Conservation (phyloP, 1,140 invertebrate genomes). For the Chymomyza costata region DNA sequence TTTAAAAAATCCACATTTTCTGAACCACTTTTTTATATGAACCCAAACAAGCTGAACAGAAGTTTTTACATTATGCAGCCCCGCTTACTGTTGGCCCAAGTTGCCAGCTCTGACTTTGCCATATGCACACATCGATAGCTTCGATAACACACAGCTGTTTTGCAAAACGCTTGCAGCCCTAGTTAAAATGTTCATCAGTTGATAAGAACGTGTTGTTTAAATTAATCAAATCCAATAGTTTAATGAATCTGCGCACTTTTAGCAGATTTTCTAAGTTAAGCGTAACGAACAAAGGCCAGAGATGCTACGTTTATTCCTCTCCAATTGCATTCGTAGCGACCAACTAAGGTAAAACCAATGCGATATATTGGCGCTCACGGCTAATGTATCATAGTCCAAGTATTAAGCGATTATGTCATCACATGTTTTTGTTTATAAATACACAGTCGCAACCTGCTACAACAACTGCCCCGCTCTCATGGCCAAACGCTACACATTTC, state of each 20-base stretch:
- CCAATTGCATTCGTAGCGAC: slow-evolving; percentile 49
- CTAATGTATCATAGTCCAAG: neutral
- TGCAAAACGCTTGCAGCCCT: too few species aligned
- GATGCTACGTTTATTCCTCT: slow-evolving; percentile 60
- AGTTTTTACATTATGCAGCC: too few species aligned
- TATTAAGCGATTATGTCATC: slow-evolving; percentile 52
- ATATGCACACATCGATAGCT: too few species aligned
- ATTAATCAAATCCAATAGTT: slow-evolving; percentile 38
- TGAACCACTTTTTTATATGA: too few species aligned
- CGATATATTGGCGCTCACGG: neutral
- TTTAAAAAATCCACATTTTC: too few species aligned
- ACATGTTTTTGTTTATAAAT: slow-evolving; percentile 4
- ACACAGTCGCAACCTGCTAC: slow-evolving; percentile 49
- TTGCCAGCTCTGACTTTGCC: too few species aligned
- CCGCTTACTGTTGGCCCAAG: too few species aligned
- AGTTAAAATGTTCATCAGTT: too few species aligned
- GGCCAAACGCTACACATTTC: slow-evolving; percentile 3
- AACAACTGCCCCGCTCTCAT: slow-evolving; percentile 30
- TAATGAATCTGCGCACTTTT: slow-evolving; percentile 43
- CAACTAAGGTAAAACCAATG: slow-evolving; percentile 38
- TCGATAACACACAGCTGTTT: too few species aligned
- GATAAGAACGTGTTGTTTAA: slow-evolving; percentile 3
- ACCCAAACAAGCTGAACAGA: too few species aligned
- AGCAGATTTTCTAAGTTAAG: slow-evolving; percentile 29
- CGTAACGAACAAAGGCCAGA: slow-evolving; percentile 22